Conservation (phyloP, 2,888 invertebrate species). For the Cylindroiulus punctatus region DNA sequence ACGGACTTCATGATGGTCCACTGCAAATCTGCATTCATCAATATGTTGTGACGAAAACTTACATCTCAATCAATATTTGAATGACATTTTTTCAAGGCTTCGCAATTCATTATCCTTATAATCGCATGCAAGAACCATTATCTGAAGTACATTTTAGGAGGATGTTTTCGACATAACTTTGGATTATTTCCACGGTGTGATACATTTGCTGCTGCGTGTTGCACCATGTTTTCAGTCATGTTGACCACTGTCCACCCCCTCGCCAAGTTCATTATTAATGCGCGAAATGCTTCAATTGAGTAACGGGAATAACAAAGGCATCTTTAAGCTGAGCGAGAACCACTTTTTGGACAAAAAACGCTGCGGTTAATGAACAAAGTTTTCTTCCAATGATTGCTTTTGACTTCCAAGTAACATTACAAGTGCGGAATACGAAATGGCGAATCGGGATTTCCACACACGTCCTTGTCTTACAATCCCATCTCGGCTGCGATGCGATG, state of each 20-base stretch:
- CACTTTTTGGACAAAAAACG: constrained; percentile 48
- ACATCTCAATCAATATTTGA: no score
- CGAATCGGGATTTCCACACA: constrained; percentile 49
- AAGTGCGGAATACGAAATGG: constrained; percentile 46
- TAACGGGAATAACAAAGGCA: constrained; percentile 20
- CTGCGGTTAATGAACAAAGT: constrained; percentile 55
- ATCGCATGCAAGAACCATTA: no score
- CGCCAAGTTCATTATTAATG: constrained; percentile 38
- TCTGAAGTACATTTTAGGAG: no score
- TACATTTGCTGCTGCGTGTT: no score
- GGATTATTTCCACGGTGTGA: no score
- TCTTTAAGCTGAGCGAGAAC: constrained; percentile 18
- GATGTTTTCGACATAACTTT: no score
- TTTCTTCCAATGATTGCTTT: constrained; percentile 54
- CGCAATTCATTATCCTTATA: no score
- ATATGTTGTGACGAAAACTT: no score
- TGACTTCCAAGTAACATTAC: constrained; percentile 47
- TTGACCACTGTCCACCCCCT: neutral
- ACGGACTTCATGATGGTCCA: no score
- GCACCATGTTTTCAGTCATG: neutral
- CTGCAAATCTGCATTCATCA: no score
- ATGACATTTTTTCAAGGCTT: no score
- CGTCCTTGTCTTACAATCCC: constrained; percentile 50
- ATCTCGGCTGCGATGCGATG: neutral
- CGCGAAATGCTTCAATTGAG: constrained; percentile 18